Evolutionary conservation across 2,888 invertebrate genomes (phyloP).

Genomic region (Spisula solida): DNA sequence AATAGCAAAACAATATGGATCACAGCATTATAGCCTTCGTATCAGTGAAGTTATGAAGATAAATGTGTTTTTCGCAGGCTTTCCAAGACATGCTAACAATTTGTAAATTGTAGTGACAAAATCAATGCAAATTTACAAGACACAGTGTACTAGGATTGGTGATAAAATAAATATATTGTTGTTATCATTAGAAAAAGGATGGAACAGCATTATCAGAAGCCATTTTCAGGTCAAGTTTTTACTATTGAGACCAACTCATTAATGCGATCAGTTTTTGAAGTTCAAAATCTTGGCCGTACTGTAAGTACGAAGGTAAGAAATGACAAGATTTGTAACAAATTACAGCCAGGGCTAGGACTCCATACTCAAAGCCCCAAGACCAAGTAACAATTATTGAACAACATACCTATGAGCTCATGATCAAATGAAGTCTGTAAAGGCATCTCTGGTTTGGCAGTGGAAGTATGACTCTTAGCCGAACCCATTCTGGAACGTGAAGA

Average conservation of each 20-base stretch:
- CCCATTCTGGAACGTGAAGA: constrained; percentile 40
- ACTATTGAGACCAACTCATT: too few species aligned
- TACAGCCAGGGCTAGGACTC: too few species aligned
- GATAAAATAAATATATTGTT: too few species aligned
- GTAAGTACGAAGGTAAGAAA: too few species aligned
- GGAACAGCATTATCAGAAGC: too few species aligned
- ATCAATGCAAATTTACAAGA: constrained; percentile 25
- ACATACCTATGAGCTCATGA: constrained; percentile 80
- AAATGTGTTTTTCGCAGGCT: constrained; percentile 26
- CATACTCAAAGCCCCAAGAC: too few species aligned
- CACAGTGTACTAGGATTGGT: neutral
- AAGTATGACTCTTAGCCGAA: constrained; percentile 41
- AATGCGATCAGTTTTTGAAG: too few species aligned
- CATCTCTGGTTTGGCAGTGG: constrained; percentile 67
- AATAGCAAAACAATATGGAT: constrained; percentile 22
- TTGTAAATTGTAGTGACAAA: constrained; percentile 30
- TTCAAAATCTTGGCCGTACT: too few species aligned
- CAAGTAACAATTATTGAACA: neutral
- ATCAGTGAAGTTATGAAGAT: neutral
- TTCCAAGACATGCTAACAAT: constrained; percentile 30
- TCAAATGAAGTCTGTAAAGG: constrained; percentile 78
- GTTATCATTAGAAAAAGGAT: too few species aligned
- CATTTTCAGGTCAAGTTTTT: too few species aligned
- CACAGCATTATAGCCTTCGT: neutral
- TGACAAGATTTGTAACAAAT: too few species aligned